Evolutionary conservation across 1,140 invertebrate species (phyloP), one percentile per base, ranked within the genome.

Genomic region (Probaryconus sp.): DNA sequence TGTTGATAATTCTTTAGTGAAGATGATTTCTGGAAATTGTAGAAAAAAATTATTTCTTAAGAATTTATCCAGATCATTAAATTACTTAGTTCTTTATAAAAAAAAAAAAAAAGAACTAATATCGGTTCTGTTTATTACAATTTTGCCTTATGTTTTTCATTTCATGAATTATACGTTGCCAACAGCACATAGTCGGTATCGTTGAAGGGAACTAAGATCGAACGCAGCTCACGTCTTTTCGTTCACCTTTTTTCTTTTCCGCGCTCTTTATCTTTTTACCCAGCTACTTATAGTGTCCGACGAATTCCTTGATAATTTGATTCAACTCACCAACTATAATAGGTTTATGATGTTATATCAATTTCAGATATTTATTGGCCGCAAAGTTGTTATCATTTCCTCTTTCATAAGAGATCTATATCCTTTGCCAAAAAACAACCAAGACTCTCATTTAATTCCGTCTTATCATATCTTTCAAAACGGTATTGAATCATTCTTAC

Each of bases 311-410:
- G 70, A 78, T 79, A 79, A 79, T 81, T 81, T 75, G 69, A 79
- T 79, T 78, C 71, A 24, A 65, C 51, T 48, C 56, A 42, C 58
- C 47, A 18, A 31, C 72, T 35, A 51, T 79, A 79, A 81, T 79
- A 77, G 78, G 79, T 78, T 79, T 77, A 78, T 79, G 64, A 76
- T 78, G 67, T 73, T 79, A 58, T 68, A 79, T 80, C 76, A 80
- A 79, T 80, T 76, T 74, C 68, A 35, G 31, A n/a, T 47, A 42
- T 38, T 61, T 53, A 65, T 70, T 51, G 33, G 35, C 35, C 21
- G 11, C 37, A 13, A 51, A 47, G 17, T 50, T 56, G 47, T 69
- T 60, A 51, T 69, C 17, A 21, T 11, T 45, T 24, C 33, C 11
- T 35, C 11, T 3, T 35, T 14, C 30, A 4, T 24, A n/a, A n/a